Base-by-base conservation (phyloP, 2,113 vertebrate genomes). In the Lonchura striata region DNA sequence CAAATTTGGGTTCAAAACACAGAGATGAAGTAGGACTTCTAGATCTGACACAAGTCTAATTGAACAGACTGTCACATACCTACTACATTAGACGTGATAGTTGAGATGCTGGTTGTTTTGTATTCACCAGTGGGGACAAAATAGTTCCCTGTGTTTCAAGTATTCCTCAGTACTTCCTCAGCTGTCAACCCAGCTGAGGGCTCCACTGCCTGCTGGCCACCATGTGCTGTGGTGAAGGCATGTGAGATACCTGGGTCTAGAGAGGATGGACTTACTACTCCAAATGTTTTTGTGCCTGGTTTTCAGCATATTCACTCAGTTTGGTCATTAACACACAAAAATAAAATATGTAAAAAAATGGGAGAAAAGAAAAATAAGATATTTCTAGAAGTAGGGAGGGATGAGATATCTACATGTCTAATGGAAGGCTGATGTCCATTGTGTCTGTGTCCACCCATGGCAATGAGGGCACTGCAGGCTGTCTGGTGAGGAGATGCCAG, bases 371-470 rank as follows among this genome's bases (percentile, higher is more conserved):
- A 31, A 76, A 60, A 65, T 6, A 59, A 64, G 56, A 35, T 3
- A 16, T 37, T 27, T 49, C 35, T 50, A 35, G 30, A 59, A 59
- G 16, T 6, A 61, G 20, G 16, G 20, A 68, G 4, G 35, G 59
- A 72, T 35, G 30, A 75, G 10, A 8, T 46, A 39, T 16, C 30
- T 68, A 4, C 37, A 15, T 23, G 30, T n/a, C 47, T 20, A 71
- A 10, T 22, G 15, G 22, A 92, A 85, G 28, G 18, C 3, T 23
- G 10, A 31, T 35, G 27, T 7, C 42, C 7, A 4, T 2, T 4
- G 7, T 65, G 15, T 15, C 33, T 1, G 1, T 65, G 15, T 47
- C 42, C 52, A 30, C 7, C 4, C 1, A 0, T 11, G 44, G 18
- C 53, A 49, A 7, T 11, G 25, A 17, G 10, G 19, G 5, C 9